These are phyloP conservation scores for Eupithecia inturbata DNA, from an alignment of 2,888 invertebrate species.

Conservation along the genomic window DNA sequence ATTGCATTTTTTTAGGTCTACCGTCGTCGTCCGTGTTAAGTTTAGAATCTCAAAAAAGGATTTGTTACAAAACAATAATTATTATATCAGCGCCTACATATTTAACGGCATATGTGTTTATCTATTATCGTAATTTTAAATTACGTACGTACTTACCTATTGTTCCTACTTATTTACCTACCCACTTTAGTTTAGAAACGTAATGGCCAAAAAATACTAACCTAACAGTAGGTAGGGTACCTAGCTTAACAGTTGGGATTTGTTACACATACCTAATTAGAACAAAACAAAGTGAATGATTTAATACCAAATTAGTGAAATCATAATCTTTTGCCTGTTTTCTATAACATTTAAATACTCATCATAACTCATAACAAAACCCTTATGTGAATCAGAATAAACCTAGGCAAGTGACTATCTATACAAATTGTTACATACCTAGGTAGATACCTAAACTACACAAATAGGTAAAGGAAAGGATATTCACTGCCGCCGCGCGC, in stretches of 20 bases:
- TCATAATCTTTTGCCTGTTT: background rate
- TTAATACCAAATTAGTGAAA: background rate
- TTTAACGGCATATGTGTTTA: constrained; percentile 47
- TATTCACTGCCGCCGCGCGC: background rate
- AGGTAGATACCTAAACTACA: background rate
- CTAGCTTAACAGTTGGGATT: background rate
- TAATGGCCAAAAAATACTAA: background rate
- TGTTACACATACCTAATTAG: background rate
- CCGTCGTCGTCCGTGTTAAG: constrained; percentile 30
- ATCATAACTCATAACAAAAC: background rate
- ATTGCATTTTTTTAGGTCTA: constrained; percentile 41
- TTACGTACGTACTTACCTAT: background rate
- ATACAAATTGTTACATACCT: no score
- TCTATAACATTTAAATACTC: background rate
- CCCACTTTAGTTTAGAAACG: background rate
- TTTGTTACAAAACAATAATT: constrained; percentile 23
- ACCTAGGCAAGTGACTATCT: background rate
- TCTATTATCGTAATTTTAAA: constrained; percentile 20
- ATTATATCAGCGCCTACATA: constrained; percentile 38
- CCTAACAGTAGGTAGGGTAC: background rate
- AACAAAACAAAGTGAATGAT: background rate
- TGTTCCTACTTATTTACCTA: background rate
- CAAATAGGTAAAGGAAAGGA: background rate
- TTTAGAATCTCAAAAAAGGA: background rate
- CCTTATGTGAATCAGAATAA: background rate